Conservation (phyloP, 2,888 invertebrate species). For the Pinctada fucata region DNA sequence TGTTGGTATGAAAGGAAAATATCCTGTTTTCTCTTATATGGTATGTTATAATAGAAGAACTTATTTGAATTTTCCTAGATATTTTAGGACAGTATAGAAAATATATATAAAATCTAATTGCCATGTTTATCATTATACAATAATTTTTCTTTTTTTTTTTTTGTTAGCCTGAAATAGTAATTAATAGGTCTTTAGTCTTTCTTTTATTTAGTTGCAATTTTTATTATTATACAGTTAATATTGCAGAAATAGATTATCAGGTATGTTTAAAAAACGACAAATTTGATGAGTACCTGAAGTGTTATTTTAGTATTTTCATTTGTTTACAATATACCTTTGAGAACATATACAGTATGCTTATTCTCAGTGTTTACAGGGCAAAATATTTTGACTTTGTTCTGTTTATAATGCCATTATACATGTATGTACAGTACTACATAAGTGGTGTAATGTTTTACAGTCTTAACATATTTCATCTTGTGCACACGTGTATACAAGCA, state of each 20-base stretch:
- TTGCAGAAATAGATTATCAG: neutral
- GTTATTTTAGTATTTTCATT: neutral
- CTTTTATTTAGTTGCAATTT: constrained; percentile 34
- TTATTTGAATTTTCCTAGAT: constrained; percentile 6
- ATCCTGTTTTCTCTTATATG: neutral
- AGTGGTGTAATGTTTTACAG: too few relatives aligned
- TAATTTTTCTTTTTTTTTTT: constrained; percentile 13
- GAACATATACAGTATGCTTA: neutral
- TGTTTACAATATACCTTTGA: neutral
- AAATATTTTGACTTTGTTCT: neutral
- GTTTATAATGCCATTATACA: neutral
- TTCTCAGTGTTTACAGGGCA: neutral
- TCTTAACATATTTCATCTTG: too few relatives aligned
- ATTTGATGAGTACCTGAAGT: too few relatives aligned
- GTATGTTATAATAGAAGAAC: too few relatives aligned
- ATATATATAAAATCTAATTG: neutral
- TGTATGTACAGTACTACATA: too few relatives aligned
- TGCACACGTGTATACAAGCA: too few relatives aligned
- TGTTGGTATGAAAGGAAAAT: neutral
- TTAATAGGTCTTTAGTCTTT: constrained; percentile 16
- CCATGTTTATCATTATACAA: constrained; percentile 26
- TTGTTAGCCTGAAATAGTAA: neutral
- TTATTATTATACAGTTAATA: constrained; percentile 14
- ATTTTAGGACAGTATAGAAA: neutral
- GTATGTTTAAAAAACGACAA: too few relatives aligned